These are phyloP conservation scores for Sinhomidia bicolor DNA, from an alignment of 2,888 invertebrate genomes.

Conservation along the genomic window DNA sequence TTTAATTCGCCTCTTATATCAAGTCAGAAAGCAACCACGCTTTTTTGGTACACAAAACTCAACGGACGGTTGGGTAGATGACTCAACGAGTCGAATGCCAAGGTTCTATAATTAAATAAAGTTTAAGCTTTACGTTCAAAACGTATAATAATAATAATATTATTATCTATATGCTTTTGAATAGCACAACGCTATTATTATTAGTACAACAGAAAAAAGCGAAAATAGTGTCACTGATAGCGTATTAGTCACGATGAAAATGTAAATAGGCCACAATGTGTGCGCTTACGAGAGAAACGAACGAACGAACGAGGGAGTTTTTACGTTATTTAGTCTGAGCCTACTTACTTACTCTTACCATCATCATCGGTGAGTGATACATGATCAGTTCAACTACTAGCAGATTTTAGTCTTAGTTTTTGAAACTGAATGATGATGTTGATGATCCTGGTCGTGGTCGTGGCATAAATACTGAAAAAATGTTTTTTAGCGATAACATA, in stretches of 20 bases:
- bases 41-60: conserved; percentile 16
- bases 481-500: conserved; percentile 19
- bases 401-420: conserved; percentile 56
- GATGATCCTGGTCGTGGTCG: conserved; percentile 70
- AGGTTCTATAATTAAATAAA: conserved; percentile 74
- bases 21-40: conserved; percentile 31
- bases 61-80: conserved; percentile 49
- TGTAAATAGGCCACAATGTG: conserved; percentile 68
- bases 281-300: conserved; percentile 6
- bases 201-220: conserved; percentile 28
- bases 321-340: conserved; percentile 12
- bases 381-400: conserved; percentile 18
- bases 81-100: conserved; percentile 72
- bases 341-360: background rate
- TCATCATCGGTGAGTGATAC: background rate
- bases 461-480: conserved; percentile 62
- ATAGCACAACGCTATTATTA: conserved; percentile 38
- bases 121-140: too few relatives aligned
- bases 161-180: too few relatives aligned
- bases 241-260: conserved; percentile 66
- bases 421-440: conserved; percentile 68
- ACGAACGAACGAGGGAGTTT: conserved; percentile 13
- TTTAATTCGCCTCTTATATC: background rate
- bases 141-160: too few relatives aligned
- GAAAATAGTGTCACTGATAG: conserved; percentile 33